phyloP scores from a whole-genome alignment of 2,797 vertebrate genomes.

The Mus minutoides region DNA sequence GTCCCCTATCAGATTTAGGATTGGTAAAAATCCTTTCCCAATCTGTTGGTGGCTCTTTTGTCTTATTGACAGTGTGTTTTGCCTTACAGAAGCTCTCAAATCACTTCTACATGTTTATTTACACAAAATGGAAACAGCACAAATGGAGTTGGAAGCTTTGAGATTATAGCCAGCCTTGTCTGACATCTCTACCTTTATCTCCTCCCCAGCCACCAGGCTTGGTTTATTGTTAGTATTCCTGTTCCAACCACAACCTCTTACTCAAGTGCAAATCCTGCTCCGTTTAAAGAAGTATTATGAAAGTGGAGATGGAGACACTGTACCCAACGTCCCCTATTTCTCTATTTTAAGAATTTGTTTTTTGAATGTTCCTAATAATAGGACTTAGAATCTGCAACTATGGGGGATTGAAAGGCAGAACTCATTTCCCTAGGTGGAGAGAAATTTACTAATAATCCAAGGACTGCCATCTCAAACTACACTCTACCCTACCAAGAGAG shows the following conservation, averaged over 20 bases:
- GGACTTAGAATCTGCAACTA: neutral
- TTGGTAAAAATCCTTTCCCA: too few relatives aligned
- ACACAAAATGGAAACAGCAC: neutral
- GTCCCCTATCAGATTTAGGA: too few relatives aligned
- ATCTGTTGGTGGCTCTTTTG: too few relatives aligned
- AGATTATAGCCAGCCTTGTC: neutral
- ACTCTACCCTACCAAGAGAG: neutral
- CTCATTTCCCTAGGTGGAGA: neutral
- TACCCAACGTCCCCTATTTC: neutral
- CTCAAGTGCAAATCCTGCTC: neutral
- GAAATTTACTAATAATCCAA: neutral
- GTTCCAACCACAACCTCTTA: neutral
- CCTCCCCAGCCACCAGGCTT: neutral
- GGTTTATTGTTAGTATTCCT: neutral
- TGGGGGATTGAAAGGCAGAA: neutral
- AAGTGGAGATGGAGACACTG: neutral
- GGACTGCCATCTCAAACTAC: neutral
- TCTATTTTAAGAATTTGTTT: neutral
- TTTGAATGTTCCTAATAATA: neutral
- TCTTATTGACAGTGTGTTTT: too few relatives aligned
- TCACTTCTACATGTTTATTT: neutral
- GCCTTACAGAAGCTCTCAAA: too few relatives aligned
- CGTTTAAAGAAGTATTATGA: neutral
- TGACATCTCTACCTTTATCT: neutral
- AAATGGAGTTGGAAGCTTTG: neutral